Evolutionary conservation across 1,140 invertebrate genomes (phyloP), one percentile per base, ranked within the genome.

Genomic region (Euglossa dilemma): DNA sequence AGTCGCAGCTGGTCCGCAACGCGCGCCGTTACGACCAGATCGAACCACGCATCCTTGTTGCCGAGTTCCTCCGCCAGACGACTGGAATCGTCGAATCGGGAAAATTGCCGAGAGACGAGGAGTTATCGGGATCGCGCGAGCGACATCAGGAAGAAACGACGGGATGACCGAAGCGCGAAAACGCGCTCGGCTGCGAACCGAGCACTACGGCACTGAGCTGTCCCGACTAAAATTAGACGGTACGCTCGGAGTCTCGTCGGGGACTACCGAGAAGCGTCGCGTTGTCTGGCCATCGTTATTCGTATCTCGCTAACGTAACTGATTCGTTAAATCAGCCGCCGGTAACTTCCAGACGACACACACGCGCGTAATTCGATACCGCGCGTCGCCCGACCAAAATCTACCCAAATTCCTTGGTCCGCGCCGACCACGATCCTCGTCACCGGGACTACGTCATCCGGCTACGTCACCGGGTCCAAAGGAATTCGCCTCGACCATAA

Each of bases 171-270:
- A 50, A 69, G 28, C 61, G 69, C 43, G 59, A 67, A 69, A 80
- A 63, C 69, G 43, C 76, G 28, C 59, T 79, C 57, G 63, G n/a
- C 28, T 28, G 73, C 11, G 54, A 80, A 66, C n/a, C 54, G 45
- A 80, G 43, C 25, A 71, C 61, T 77, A 85, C 87, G 85, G 61
- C 78, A 88, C 87, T 90, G 89, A 76, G 83, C 64, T 80, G 85
- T 88, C 83, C 70, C 43, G 63, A n/a, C 85, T 90, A 90, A 90
- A 90, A 89, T 90, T 90, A 90, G 89, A 83, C 74, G 66, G 73
- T 36, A 70, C 80, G 63, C 83, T 66, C 59, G 36, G 72, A 80
- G 80, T 85, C 78, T 45, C 73, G 70, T 64, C 85, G 85, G 63
- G 71, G 85, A 56, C 69, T 81, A 74, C 76, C 83, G 75, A 85